phyloP scores from a whole-genome alignment of 2,888 invertebrate genomes.

The Eupithecia exiguata region DNA sequence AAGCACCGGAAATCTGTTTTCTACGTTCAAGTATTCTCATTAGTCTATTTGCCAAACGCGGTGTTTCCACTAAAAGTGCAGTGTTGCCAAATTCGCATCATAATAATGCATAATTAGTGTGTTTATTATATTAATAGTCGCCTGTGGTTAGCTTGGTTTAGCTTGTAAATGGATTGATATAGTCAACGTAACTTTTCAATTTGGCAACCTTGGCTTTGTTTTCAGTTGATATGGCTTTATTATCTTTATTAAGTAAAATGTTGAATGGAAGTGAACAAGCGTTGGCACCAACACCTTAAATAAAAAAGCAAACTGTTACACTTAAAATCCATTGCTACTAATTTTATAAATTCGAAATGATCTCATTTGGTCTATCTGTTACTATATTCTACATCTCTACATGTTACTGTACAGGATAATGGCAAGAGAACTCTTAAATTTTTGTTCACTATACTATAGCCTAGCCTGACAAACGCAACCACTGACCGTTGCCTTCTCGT shows the following conservation, averaged over 20 bases:
- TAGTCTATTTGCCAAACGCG: constrained; percentile 64
- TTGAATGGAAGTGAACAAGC: not conserved
- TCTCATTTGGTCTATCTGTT: too few relatives aligned
- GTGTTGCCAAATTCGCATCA: constrained; percentile 57
- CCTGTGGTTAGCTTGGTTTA: constrained; percentile 31
- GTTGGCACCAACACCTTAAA: too few relatives aligned
- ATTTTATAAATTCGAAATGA: too few relatives aligned
- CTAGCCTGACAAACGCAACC: too few relatives aligned
- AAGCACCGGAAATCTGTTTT: constrained; percentile 14
- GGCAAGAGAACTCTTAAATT: too few relatives aligned
- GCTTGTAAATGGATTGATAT: constrained; percentile 29
- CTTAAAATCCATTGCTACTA: too few relatives aligned
- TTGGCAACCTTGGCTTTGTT: constrained; percentile 15
- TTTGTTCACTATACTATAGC: too few relatives aligned
- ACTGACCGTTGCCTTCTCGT: too few relatives aligned
- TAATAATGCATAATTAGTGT: constrained; percentile 42
- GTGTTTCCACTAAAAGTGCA: constrained; percentile 57
- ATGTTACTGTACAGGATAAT: too few relatives aligned
- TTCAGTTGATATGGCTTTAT: not conserved
- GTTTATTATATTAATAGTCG: constrained; percentile 42
- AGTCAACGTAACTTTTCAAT: constrained; percentile 23
- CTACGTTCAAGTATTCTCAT: constrained; percentile 46
- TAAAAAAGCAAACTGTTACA: too few relatives aligned
- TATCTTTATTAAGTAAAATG: too few relatives aligned
- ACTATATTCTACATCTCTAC: too few relatives aligned